phyloP scores from a whole-genome alignment of 2,113 vertebrate species.

The Corvus hawaiiensis region DNA sequence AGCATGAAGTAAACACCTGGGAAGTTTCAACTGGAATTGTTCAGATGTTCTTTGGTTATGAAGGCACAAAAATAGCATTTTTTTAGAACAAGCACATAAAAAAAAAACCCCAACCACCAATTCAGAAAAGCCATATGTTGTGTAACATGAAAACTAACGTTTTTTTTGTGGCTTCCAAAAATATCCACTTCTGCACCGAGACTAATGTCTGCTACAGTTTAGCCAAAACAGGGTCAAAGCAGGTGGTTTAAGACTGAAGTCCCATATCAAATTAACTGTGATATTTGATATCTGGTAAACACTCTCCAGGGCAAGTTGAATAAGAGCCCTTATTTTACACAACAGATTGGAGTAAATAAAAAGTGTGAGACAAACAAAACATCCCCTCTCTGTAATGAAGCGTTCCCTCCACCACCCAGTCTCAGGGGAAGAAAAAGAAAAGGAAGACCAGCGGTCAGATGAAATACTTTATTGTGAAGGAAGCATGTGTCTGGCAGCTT shows the following conservation, averaged over 20 bases:
- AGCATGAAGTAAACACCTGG: constrained; percentile 22
- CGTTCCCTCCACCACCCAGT: neutral
- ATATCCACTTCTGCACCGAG: neutral
- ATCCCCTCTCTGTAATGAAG: neutral
- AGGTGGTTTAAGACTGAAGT: constrained; percentile 26
- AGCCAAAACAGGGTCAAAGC: constrained; percentile 1
- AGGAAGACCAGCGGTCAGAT: constrained; percentile 38
- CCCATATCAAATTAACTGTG: constrained; percentile 3
- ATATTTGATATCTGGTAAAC: constrained; percentile 31
- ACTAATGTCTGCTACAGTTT: constrained; percentile 17
- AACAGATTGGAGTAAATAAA: constrained; percentile 23
- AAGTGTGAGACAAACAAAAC: neutral
- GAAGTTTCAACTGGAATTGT: neutral
- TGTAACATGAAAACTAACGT: neutral
- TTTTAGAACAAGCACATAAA: neutral
- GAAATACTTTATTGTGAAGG: constrained; percentile 36
- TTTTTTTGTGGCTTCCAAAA: constrained; percentile 40
- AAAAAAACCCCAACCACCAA: neutral
- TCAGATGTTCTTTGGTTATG: neutral
- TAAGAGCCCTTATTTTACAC: neutral
- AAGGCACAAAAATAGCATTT: neutral
- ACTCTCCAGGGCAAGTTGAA: neutral
- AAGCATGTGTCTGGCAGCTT: constrained; percentile 61
- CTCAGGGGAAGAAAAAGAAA: constrained; percentile 20
- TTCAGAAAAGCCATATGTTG: neutral